These are phyloP conservation scores for Ochropleura plecta DNA, from an alignment of 2,888 invertebrate genomes.

Conservation along the genomic window DNA sequence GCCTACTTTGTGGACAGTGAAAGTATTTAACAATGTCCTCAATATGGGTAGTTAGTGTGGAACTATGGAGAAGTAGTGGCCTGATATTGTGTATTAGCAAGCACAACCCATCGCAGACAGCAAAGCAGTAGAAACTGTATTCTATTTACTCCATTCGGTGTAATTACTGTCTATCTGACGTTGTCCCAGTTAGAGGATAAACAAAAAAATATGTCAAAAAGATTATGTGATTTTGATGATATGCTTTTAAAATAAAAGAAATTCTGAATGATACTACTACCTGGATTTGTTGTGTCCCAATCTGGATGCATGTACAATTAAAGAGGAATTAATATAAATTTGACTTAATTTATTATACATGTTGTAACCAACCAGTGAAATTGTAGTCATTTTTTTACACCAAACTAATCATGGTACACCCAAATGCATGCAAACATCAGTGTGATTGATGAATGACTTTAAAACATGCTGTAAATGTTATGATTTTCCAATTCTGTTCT, in stretches of 20 bases:
- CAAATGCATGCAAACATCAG: slow-evolving; percentile 6
- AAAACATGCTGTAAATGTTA: slow-evolving; percentile 4
- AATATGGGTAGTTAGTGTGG: background rate
- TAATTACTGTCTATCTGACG: background rate
- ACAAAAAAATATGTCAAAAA: background rate
- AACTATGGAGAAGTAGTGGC: background rate
- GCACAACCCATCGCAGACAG: background rate
- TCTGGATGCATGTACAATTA: slow-evolving; percentile 81
- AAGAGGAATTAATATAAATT: slow-evolving; percentile 26
- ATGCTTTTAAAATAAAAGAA: slow-evolving; percentile 24
- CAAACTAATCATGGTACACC: background rate
- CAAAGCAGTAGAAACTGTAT: background rate
- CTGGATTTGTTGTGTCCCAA: slow-evolving; percentile 88
- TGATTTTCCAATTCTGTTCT: too few relatives aligned
- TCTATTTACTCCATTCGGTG: background rate
- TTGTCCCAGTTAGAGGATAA: background rate
- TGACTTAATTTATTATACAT: background rate
- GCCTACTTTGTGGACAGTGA: too few relatives aligned
- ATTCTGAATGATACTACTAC: slow-evolving; percentile 79
- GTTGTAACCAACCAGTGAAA: background rate
- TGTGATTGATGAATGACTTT: slow-evolving; percentile 12
- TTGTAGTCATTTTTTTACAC: background rate
- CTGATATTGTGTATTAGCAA: background rate
- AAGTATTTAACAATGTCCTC: too few relatives aligned
- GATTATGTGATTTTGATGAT: background rate